Conservation (phyloP, 35 echinoderm and acorn worm genomes). For the Apostichopus parvimensis region DNA sequence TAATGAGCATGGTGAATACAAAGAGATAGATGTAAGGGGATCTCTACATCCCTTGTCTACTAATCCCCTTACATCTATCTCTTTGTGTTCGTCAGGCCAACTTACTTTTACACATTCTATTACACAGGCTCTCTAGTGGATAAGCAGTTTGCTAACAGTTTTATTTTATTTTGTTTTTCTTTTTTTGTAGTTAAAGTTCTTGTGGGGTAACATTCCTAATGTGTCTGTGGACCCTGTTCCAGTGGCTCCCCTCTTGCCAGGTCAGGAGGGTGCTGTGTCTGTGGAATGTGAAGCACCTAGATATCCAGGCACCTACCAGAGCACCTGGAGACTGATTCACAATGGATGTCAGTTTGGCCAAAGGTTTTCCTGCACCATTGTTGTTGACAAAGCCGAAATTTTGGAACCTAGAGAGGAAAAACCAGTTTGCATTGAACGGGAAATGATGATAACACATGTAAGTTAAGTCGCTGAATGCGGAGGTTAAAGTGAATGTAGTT, state of each 20-base stretch:
- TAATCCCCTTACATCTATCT: too few species aligned
- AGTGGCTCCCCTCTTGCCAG: conserved; percentile 55
- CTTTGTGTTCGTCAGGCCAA: too few species aligned
- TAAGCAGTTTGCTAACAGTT: too few species aligned
- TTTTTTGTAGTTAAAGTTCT: conserved; percentile 86
- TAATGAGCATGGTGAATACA: too few species aligned
- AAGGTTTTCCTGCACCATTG: conserved; percentile 83
- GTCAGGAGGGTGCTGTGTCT: conserved; percentile 75
- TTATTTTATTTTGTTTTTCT: too few species aligned
- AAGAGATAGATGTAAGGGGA: too few species aligned
- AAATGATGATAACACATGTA: not conserved
- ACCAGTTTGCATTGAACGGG: conserved; percentile 1
- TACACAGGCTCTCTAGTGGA: too few species aligned
- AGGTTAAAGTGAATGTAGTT: too few species aligned
- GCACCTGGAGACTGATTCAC: conserved; percentile 87
- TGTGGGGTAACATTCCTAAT: conserved; percentile 85
- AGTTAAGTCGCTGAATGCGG: too few species aligned
- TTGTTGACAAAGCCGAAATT: conserved; percentile 68
- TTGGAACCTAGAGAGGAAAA: conserved; percentile 53
- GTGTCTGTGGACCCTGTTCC: conserved; percentile 56
- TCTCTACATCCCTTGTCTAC: too few species aligned
- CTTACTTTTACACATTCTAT: too few species aligned
- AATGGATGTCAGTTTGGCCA: conserved; percentile 88
- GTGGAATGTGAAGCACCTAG: conserved; percentile 85
- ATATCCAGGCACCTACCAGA: conserved; percentile 82